These are phyloP conservation scores for Peromyscus melanophrys DNA, from an alignment of 2,797 vertebrate genomes.

Conservation along the genomic window DNA sequence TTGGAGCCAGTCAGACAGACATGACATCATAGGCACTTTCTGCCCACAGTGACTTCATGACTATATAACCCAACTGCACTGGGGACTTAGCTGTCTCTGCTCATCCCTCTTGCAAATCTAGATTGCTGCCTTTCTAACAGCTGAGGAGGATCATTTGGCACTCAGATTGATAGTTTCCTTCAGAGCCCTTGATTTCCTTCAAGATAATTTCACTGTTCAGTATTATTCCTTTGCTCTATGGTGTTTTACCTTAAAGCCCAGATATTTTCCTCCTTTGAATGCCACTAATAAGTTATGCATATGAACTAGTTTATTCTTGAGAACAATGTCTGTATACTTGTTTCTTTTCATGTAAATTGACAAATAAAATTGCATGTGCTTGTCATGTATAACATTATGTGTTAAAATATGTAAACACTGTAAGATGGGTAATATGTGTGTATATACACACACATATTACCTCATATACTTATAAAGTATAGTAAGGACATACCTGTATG, in stretches of 20 bases:
- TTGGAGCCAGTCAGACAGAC: slow-evolving; percentile 1
- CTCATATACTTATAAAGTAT: neutral
- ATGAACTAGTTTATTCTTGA: neutral
- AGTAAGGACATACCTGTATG: neutral
- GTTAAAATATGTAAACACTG: neutral
- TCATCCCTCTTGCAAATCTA: neutral
- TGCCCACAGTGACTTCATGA: neutral
- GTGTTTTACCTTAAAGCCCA: neutral
- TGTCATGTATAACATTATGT: neutral
- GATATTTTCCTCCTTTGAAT: neutral
- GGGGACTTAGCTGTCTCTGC: neutral
- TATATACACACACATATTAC: neutral
- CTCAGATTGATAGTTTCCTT: neutral
- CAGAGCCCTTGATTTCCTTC: neutral
- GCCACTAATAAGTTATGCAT: neutral
- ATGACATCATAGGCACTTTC: slow-evolving; percentile 26
- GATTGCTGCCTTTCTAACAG: neutral
- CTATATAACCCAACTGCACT: neutral
- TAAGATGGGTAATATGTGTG: neutral
- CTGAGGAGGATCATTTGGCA: neutral
- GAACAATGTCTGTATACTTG: neutral
- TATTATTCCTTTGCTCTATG: neutral
- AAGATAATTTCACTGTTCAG: neutral
- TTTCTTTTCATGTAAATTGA: neutral
- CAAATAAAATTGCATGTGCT: neutral